phyloP scores from a whole-genome alignment of 2,888 invertebrate species.

The Byasa hedistus region DNA sequence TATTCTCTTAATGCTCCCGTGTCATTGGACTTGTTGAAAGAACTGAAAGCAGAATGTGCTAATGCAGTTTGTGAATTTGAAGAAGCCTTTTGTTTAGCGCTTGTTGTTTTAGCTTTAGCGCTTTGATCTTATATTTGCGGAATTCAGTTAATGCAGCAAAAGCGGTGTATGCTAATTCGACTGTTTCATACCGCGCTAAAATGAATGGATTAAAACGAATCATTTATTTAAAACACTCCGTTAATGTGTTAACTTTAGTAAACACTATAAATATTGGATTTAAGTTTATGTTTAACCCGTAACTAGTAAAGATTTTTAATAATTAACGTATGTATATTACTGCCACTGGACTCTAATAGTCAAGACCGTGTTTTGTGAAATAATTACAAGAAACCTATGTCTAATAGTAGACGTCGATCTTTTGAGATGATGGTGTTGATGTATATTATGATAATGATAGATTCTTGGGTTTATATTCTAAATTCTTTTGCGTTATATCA shows the following conservation, averaged over 20 bases:
- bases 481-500: too few species aligned
- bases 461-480: too few species aligned
- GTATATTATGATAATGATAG: too few species aligned
- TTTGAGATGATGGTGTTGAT: too few species aligned
- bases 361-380: too few species aligned
- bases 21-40: slow-evolving; percentile 31
- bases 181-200: slow-evolving; percentile 10
- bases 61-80: slow-evolving; percentile 30
- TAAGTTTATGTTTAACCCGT: not conserved
- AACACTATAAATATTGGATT: not conserved
- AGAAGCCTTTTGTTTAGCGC: slow-evolving; percentile 26
- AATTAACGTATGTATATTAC: too few species aligned
- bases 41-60: slow-evolving; percentile 29
- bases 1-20: slow-evolving; percentile 14
- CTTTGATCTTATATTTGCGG: slow-evolving; percentile 25
- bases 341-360: too few species aligned
- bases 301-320: not conserved
- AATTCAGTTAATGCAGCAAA: slow-evolving; percentile 18
- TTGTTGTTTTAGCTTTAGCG: slow-evolving; percentile 23
- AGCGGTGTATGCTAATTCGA: slow-evolving; percentile 23
- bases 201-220: slow-evolving; percentile 5
- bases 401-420: too few species aligned
- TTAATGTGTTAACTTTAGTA: slow-evolving; percentile 1
- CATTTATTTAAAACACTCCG: slow-evolving; percentile 2
- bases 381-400: too few species aligned